Evolutionary conservation across 1,140 invertebrate genomes (phyloP).

Genomic region (Panulirus ornatus): DNA sequence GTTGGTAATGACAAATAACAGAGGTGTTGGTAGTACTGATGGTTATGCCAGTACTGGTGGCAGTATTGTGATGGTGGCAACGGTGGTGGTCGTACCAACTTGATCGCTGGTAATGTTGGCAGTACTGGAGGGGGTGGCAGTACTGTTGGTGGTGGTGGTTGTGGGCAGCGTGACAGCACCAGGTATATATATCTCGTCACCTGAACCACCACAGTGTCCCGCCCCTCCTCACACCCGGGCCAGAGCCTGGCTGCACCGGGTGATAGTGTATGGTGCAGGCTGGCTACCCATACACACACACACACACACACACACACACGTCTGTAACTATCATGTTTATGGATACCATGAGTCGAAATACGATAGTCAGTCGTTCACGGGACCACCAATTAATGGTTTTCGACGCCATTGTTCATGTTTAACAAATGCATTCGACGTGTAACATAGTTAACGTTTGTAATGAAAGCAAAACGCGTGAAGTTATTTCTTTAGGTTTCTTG

Average conservation of each 20-base stretch:
- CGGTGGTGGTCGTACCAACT: not conserved
- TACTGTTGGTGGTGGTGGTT: not conserved
- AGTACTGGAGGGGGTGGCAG: not conserved
- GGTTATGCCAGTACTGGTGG: not conserved
- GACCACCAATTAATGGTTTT: no score
- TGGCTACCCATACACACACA: no score
- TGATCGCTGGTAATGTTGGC: not conserved
- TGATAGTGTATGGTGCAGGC: not conserved
- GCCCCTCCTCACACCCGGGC: not conserved
- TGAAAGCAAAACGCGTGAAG: no score
- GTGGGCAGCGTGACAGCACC: constrained; percentile 12
- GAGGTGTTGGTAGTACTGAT: not conserved
- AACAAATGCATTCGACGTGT: no score
- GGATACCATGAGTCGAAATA: no score
- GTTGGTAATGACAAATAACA: not conserved
- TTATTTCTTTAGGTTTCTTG: no score
- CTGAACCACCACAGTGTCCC: constrained; percentile 21
- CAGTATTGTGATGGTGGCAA: not conserved
- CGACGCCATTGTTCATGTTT: no score
- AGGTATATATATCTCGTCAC: constrained; percentile 45
- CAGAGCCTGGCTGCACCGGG: no score
- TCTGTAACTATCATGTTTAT: no score
- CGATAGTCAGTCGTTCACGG: no score
- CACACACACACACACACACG: no score
- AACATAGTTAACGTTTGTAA: no score